A percentile compares a stretch with the other conserved stretches of the same genome.
phyloP scores from a whole-genome alignment of 2,113 vertebrate species.

The Phylloscopus trochiloides region DNA sequence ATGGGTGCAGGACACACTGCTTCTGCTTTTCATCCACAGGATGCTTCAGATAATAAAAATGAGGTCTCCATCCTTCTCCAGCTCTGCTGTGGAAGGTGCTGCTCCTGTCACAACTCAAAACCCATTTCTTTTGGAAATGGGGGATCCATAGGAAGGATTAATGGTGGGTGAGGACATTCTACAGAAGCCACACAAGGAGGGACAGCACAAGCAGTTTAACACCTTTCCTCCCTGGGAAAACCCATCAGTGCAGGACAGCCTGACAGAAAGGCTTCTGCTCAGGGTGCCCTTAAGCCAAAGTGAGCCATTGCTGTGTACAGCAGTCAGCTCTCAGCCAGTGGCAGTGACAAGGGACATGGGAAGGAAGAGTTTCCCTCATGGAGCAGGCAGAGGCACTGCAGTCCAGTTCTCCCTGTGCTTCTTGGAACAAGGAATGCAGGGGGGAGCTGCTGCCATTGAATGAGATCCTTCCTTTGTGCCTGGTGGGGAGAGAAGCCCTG shows the following conservation, averaged over 20 bases:
- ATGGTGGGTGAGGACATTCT: rapidly evolving
- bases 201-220: not conserved
- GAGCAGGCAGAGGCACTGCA: not conserved
- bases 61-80: not conserved
- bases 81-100: not conserved
- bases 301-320: rapidly evolving
- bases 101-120: not conserved
- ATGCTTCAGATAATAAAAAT: not conserved
- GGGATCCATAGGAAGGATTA: not conserved
- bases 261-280: not conserved
- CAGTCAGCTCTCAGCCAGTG: not conserved
- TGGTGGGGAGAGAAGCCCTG: not conserved
- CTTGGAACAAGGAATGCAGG: not conserved
- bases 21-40: not conserved
- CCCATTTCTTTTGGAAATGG: not conserved
- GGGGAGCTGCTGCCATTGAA: not conserved
- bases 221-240: not conserved
- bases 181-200: not conserved
- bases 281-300: not conserved
- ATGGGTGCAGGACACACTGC: not conserved
- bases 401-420: not conserved
- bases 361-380: not conserved
- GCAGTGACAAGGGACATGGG: rapidly evolving
- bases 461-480: not conserved
- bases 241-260: not conserved